These are phyloP conservation scores for Phalacrocorax pelagicus DNA, from an alignment of 2,113 vertebrate genomes.

Conservation along the genomic window DNA sequence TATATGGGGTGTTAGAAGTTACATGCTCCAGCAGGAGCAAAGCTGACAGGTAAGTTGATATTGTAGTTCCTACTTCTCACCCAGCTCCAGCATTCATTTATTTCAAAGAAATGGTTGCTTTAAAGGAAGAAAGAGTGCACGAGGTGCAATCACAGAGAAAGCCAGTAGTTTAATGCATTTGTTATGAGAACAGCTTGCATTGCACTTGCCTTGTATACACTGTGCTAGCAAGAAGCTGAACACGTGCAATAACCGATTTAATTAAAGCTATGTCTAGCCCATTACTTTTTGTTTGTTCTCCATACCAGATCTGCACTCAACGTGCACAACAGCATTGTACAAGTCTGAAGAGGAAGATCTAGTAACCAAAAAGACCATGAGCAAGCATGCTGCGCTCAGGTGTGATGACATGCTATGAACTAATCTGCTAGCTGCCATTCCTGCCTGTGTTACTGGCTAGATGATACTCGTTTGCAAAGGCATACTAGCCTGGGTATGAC, in stretches of 20 bases:
- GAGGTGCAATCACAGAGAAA: neutral
- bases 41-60: neutral
- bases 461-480: neutral
- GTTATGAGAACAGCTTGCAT: neutral
- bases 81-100: neutral
- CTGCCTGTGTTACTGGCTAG: neutral
- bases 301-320: neutral
- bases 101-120: neutral
- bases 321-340: accelerated
- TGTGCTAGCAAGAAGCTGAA: neutral
- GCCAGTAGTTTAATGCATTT: neutral
- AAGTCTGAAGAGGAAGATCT: neutral
- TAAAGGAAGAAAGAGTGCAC: neutral
- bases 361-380: neutral
- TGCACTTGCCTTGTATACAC: neutral
- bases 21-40: neutral
- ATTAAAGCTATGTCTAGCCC: neutral
- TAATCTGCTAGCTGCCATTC: neutral
- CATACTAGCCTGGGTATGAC: no score
- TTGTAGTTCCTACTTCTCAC: neutral
- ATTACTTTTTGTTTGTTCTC: neutral
- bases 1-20: no score
- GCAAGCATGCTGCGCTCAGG: neutral
- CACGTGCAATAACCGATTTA: neutral
- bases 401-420: neutral